Conservation (phyloP, 2,113 vertebrate species). For the Dasyprocta punctata region DNA sequence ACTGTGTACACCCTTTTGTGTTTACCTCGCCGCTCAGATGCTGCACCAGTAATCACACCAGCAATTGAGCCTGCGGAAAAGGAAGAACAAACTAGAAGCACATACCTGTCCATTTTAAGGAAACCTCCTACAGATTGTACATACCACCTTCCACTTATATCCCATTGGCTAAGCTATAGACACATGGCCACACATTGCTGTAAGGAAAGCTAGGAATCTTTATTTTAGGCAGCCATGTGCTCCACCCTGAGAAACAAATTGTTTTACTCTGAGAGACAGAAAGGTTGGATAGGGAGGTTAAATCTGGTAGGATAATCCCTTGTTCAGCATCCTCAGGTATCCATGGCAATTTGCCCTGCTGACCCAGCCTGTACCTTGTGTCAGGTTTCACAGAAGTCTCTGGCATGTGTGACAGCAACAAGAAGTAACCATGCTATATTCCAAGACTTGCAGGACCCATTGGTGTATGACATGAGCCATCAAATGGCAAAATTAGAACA, state of each 20-base stretch:
- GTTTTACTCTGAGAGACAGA: slow-evolving; percentile 21
- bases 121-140: not conserved
- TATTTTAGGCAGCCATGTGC: not conserved
- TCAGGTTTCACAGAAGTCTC: not conserved
- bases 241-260: not conserved
- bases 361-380: not conserved
- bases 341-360: not conserved
- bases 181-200: not conserved
- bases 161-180: not conserved
- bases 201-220: not conserved
- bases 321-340: too few relatives aligned
- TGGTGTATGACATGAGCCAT: not conserved
- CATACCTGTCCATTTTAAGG: not conserved
- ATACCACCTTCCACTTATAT: not conserved
- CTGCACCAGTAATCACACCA: too few relatives aligned
- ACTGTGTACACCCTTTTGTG: too few relatives aligned
- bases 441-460: not conserved
- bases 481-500: not conserved
- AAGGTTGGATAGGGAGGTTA: not conserved
- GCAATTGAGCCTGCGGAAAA: not conserved
- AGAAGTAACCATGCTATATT: not conserved
- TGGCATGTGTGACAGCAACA: not conserved
- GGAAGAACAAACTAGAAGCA: not conserved
- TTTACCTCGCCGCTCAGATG: not conserved
- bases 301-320: not conserved